Evolutionary conservation across 2,888 invertebrate species (phyloP), one percentile per base, ranked within the genome.

Genomic region (Sicus ferrugineus): DNA sequence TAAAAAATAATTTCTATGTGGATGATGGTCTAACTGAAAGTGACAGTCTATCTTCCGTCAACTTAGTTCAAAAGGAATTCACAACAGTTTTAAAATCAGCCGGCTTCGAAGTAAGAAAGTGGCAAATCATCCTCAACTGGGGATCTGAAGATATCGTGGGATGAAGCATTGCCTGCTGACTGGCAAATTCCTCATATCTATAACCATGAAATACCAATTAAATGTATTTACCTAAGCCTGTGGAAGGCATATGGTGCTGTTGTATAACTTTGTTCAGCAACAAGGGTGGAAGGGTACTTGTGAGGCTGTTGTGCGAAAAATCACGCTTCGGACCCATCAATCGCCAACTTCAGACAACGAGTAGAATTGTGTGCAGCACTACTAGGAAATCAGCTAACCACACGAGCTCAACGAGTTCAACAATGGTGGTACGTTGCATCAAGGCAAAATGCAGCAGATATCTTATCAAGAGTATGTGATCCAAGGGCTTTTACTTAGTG

Each of bases 1-100:
- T 48, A n/a, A 48, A 48, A n/a, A 48, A 48, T n/a, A 48, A 48
- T 48, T 48, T 48, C 48, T 48, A 48, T n/a, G 48, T 48, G n/a
- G 48, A 48, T n/a, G 48, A 16, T 48, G 9, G 48, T 48, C 48
- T 48, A 7, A 14, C 14, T 4, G 48, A n/a, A 48, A 48, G n/a
- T n/a, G 48, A 48, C n/a, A 48, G 48, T n/a, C 4, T 48, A 14
- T n/a, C 48, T 5, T 7, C 48, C 9, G 48, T n/a, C n/a, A 14
- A 48, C n/a, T 48, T n/a, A 48, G 16, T 4, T 48, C 48, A 7
- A n/a, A 7, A 48, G 48, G n/a, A 14, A 48, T n/a, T n/a, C n/a
- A 5, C 48, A 48, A 4, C 48, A n/a, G n/a, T n/a, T n/a, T n/a
- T n/a, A n/a, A n/a, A n/a, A n/a, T n/a, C n/a, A n/a, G n/a, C n/a